Evolutionary conservation across 2,888 invertebrate species (phyloP), one percentile per base, ranked within the genome.

Genomic region (Hemistola chrysoprasaria): DNA sequence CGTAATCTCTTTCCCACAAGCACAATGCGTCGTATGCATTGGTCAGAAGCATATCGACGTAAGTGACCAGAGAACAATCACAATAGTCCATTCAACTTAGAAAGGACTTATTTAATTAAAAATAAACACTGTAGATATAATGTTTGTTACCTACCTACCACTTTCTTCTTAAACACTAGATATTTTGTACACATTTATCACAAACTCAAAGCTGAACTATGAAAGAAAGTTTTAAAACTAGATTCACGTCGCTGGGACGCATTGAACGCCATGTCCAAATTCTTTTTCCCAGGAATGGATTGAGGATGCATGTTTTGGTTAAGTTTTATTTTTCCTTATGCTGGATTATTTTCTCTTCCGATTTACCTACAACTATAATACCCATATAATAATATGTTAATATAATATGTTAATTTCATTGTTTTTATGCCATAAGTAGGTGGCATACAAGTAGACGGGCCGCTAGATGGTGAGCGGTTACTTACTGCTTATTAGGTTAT

Each of bases 251-350:
- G 71, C 62, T 65, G 69, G 66, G 66, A 65, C 73, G 76, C 80
- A 76, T 80, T 70, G 75, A 77, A 73, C 85, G 86, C 86, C 85
- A 85, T 84, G 80, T 76, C 78, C 78, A 72, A 82, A 80, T 81
- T 78, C 75, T 68, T 62, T 50, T 52, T 45, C 50, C 56, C 86
- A 86, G 87, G 69, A 78, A 26, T 68, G 82, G 30, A 85, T 51
- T 79, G 4, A 16, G 16, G 6, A 33, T 22, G 6, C 32, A 16
- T 23, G 10, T 28, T 16, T 16, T 16, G 2, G 16, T 16, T 16
- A 16, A 3, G 16, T 16, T 16, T 3, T 16, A 16, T 16, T 16
- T 2, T 16, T 16, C 16, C 4, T 16, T 16, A 4, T 16, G 4
- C 16, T 16, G 2, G 16, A 2, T 16, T 16, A 16, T 2, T 16